Conservation (phyloP, 2,113 vertebrate genomes). For the Phyllostomus discolor region DNA sequence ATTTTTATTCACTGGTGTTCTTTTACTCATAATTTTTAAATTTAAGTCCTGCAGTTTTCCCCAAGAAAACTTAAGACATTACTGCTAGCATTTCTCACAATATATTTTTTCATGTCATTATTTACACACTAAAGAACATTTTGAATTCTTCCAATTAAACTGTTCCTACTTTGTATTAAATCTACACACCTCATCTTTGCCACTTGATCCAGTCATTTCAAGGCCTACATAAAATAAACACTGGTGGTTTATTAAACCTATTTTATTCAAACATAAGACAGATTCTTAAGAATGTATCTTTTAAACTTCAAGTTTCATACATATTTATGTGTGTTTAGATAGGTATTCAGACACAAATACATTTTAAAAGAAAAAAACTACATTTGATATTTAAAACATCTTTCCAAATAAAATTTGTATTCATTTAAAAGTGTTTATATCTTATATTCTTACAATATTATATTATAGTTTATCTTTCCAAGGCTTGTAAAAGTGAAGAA, state of each 20-base stretch:
- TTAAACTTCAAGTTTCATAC: background rate
- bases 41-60: background rate
- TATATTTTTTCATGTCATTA: background rate
- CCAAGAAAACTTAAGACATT: background rate
- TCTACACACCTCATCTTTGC: background rate
- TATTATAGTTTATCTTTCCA: background rate
- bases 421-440: background rate
- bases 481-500: background rate
- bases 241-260: background rate
- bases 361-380: background rate
- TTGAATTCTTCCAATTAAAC: background rate
- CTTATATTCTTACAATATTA: background rate
- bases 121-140: background rate
- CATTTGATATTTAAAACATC: background rate
- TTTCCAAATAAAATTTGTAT: background rate
- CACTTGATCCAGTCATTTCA: background rate
- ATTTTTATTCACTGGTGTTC: background rate
- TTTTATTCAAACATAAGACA: background rate
- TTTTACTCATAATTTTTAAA: background rate
- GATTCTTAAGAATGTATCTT: background rate
- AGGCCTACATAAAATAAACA: background rate
- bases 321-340: background rate
- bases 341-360: background rate
- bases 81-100: background rate
- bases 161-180: background rate